phyloP scores from a whole-genome alignment of 2,113 vertebrate species.

The Lophura nycthemera region DNA sequence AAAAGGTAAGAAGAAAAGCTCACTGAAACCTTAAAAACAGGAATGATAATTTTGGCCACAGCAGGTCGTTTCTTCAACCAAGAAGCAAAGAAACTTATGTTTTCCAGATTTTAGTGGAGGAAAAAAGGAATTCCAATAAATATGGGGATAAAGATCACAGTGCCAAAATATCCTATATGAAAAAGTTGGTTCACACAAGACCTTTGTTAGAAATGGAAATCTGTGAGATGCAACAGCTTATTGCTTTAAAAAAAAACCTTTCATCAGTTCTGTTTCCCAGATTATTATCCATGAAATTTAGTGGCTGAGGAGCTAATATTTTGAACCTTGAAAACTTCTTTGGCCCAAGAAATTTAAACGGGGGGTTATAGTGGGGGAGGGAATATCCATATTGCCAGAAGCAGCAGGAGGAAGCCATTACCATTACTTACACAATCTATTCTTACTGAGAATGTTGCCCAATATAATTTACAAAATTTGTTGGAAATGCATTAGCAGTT shows the following conservation, averaged over 20 bases:
- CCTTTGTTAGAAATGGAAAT: not conserved
- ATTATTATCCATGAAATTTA: conserved; percentile 3
- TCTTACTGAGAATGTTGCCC: conserved; percentile 78
- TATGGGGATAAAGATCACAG: not conserved
- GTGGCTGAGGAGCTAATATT: not conserved
- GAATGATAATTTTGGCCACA: not conserved
- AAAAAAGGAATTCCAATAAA: not conserved
- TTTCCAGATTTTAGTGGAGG: conserved; percentile 1
- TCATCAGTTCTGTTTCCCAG: not conserved
- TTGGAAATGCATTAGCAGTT: conserved; percentile 80
- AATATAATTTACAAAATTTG: conserved; percentile 82
- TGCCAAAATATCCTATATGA: not conserved
- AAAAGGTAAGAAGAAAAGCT: not conserved
- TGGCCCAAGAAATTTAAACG: conserved; percentile 31
- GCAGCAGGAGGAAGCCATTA: conserved; percentile 75
- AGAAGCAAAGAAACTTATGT: not conserved
- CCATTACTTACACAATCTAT: conserved; percentile 67
- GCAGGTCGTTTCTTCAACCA: not conserved
- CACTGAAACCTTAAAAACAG: not conserved
- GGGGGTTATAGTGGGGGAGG: not conserved
- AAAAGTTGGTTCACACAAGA: not conserved
- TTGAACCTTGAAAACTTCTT: conserved; percentile 1
- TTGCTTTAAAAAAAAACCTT: not conserved
- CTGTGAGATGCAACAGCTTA: not conserved
- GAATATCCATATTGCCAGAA: conserved; percentile 51